These are phyloP conservation scores for Brevipalpus yothersi DNA, from an alignment of 1,140 invertebrate species.

Conservation along the genomic window DNA sequence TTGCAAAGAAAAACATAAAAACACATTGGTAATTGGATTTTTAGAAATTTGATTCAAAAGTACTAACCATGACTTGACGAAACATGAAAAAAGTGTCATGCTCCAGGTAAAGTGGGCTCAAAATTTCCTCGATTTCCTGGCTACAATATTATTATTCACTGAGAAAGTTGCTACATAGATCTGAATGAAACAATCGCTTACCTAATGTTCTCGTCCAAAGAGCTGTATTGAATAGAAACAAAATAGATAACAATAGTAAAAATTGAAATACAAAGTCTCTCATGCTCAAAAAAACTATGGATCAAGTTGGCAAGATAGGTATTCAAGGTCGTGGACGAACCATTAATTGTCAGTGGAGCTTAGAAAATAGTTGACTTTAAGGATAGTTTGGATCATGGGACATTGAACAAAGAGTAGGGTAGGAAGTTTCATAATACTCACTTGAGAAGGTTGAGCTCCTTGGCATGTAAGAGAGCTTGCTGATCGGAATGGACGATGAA, in stretches of 20 bases:
- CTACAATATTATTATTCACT: slow-evolving; percentile 2
- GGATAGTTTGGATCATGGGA: no score
- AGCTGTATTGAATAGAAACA: no score
- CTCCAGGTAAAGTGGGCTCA: slow-evolving; percentile 7
- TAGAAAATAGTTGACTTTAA: no score
- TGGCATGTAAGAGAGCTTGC: slow-evolving; percentile 30
- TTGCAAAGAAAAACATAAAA: neutral
- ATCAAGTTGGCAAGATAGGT: neutral
- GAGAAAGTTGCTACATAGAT: no score
- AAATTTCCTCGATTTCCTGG: slow-evolving; percentile 5
- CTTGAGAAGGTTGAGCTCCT: slow-evolving; percentile 21
- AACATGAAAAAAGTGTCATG: slow-evolving; percentile 27
- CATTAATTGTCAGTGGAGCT: no score
- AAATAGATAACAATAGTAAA: no score
- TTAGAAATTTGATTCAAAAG: no score
- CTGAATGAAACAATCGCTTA: no score
- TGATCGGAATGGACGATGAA: slow-evolving; percentile 46
- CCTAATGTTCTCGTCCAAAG: no score
- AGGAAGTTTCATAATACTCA: slow-evolving; percentile 11
- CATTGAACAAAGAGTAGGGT: no score
- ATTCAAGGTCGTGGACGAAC: neutral
- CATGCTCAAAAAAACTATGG: no score
- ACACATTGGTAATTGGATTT: neutral
- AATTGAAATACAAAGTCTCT: no score
- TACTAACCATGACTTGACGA: slow-evolving; percentile 36